Base-by-base conservation (phyloP, 2,797 vertebrate species). In the Podarcis siculus region DNA sequence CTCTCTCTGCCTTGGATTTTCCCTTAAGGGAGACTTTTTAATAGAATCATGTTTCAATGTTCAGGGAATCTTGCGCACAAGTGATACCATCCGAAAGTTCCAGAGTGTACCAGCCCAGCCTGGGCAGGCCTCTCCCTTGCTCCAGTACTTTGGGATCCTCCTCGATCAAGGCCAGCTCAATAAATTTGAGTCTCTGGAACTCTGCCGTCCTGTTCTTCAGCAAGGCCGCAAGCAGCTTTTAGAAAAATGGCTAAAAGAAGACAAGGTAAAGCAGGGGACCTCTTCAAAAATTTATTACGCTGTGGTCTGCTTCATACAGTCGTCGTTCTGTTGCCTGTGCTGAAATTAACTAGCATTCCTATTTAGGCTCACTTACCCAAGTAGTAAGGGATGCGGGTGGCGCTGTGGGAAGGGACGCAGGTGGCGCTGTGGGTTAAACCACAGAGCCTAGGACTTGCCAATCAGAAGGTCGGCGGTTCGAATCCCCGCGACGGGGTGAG, bases 231-330 rank as follows among this genome's bases (percentile, higher is more conserved):
- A 98, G 88, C 98, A 98, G 79, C 97, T 99, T 27, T 96, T 99
- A 95, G 98, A 99, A 95, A 99, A 99, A 89, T 99, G 98, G 98
- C 95, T 99, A 83, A 99, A 99, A 90, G 98, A 98, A 95, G 98
- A 99, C 93, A 99, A 99, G 98, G 98, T 99, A 94, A 55, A 85
- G 84, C 58, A 84, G 0, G 0, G 64, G 2, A 37, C 2, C 1
- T 21, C 27, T 8, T 66, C 45, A n/a, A 32, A 13, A 67, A 27
- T 23, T 71, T 6, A n/a, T 35, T 73, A 3, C 12, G 8, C 21
- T 37, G 35, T 72, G n/a, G 45, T 27, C 2, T 49, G 37, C 76
- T 85, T 55, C 27, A 25, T 17, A 37, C 71, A 9, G 7, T 64
- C 0, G 23, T 1, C 3, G 10, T 67, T 4, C 30, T 25, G 2